Evolutionary conservation across 1,140 invertebrate species (phyloP), one percentile per base, ranked within the genome.

Genomic region (Cydia splendana): DNA sequence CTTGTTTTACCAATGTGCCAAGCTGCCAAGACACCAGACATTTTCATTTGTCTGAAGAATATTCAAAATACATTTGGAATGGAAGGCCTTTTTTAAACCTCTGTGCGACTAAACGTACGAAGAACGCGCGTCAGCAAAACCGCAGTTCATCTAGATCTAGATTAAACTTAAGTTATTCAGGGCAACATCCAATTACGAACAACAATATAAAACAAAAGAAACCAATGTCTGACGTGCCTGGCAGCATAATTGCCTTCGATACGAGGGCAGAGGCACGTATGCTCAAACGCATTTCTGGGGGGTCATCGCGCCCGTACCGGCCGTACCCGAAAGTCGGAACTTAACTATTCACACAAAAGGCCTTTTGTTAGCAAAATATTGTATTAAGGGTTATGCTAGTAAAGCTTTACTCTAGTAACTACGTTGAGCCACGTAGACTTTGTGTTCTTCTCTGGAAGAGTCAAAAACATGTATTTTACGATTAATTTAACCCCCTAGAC

Each of bases 141-240:
- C 51, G n/a, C 20, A 24, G 57, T 62, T 62, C 20, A 62, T 62
- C 57, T 62, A 62, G 57, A 62, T 62, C 57, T 62, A 62, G 57
- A 62, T 62, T 62, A 62, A 62, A 24, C 20, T 62, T 24, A 62
- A 62, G 7, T 62, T 62, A 62, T 62, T 62, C 57, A 62, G 18
- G 18, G 4, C 57, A n/a, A 7, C 57, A 62, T 24, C 18, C 18
- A 62, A 62, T 62, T 62, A 62, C 57, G 24, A 24, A 62, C 10
- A 18, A 57, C 53, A 62, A 62, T 62, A 62, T 62, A 62, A 62
- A 62, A 62, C 57, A 62, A 62, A 62, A 62, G 57, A 62, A 62
- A 62, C 57, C 18, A 62, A 62, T 24, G 20, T 24, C 48, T 62
- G 57, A 62, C 57, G 57, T 62, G 57, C 57, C 57, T 20, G 20